phyloP scores from a whole-genome alignment of 2,797 vertebrate genomes.

The Poeciliopsis paucimaculata region DNA sequence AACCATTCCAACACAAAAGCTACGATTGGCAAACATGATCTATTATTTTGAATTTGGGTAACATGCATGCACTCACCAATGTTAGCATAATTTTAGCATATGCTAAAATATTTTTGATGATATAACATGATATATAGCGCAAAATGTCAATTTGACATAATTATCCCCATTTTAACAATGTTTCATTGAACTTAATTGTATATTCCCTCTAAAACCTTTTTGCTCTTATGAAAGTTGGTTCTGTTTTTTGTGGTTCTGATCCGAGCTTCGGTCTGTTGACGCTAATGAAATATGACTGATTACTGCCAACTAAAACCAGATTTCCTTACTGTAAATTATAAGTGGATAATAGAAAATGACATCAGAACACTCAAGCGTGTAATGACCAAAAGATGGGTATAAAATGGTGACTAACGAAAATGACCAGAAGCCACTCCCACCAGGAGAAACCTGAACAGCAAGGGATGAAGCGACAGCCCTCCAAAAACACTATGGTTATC shows the following conservation, averaged over 20 bases:
- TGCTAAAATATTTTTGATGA: no score
- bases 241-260: neutral
- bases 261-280: neutral
- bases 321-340: neutral
- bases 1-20: neutral
- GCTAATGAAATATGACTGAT: neutral
- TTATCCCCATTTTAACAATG: neutral
- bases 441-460: neutral
- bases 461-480: neutral
- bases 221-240: neutral
- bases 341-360: neutral
- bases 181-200: neutral
- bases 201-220: neutral
- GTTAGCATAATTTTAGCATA: no score
- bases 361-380: neutral
- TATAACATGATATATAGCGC: no score
- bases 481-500: neutral
- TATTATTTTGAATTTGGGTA: neutral
- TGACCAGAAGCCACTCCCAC: neutral
- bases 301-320: neutral
- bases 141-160: no score
- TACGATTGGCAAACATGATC: neutral
- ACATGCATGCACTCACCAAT: neutral
- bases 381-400: neutral
- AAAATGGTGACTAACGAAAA: neutral